Percentiles rank a stretch among this genome's conserved stretches.
phyloP scores from a whole-genome alignment of 2,797 vertebrate genomes.

The Rhabdophis nuchalis region DNA sequence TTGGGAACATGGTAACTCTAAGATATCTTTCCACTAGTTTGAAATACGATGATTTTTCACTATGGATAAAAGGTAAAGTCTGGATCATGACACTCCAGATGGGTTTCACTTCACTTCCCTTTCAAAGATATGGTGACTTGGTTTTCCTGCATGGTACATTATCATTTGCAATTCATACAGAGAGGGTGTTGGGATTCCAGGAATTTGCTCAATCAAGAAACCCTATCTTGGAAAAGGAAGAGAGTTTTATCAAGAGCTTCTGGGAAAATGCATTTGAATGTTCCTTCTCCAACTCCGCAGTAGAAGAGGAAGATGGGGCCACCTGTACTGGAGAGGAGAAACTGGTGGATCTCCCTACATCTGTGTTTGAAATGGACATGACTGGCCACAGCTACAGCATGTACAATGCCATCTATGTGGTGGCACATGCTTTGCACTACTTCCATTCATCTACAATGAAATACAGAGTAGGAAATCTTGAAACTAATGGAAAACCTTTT shows the following conservation, averaged over 20 bases:
- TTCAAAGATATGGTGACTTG: not conserved
- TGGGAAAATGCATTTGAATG: not conserved
- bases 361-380: not conserved
- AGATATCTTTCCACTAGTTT: not conserved
- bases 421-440: not conserved
- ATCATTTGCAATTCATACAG: not conserved
- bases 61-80: not conserved
- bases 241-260: not conserved
- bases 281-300: not conserved
- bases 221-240: not conserved
- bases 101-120: not conserved
- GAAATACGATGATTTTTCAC: not conserved
- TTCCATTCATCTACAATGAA: not conserved
- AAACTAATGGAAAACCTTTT: not conserved
- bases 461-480: not conserved
- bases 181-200: not conserved
- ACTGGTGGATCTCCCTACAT: not conserved
- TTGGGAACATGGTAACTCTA: not conserved
- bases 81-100: not conserved
- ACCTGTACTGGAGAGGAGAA: not conserved
- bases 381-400: not conserved
- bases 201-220: not conserved
- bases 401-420: no score
- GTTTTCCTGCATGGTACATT: not conserved
- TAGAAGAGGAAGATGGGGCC: not conserved